Evolutionary conservation across 2,888 invertebrate species (phyloP).

Genomic region (Lithophane semibrunnea): DNA sequence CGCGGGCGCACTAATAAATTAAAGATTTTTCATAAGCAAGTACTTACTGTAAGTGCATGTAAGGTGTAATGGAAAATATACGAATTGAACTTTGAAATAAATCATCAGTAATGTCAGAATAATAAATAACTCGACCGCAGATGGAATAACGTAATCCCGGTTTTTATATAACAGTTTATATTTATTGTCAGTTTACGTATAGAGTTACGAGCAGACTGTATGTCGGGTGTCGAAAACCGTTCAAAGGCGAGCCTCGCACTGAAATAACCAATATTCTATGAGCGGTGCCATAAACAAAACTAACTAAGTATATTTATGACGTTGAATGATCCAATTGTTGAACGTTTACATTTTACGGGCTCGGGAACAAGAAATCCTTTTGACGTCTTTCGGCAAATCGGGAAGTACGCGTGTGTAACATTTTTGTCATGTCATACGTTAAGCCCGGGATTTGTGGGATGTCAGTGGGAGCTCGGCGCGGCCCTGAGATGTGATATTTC

Average conservation of each 20-base stretch:
- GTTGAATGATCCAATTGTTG: conserved; percentile 56
- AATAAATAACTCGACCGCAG: conserved; percentile 56
- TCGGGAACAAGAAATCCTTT: conserved; percentile 62
- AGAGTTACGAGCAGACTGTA: conserved; percentile 65
- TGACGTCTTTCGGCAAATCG: conserved; percentile 54
- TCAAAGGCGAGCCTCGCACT: conserved; percentile 67
- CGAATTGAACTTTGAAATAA: conserved; percentile 36
- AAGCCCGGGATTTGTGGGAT: conserved; percentile 60
- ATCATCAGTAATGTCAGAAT: conserved; percentile 33
- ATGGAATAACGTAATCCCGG: conserved; percentile 45
- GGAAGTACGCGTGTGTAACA: conserved; percentile 53
- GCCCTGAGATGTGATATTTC: conserved; percentile 34
- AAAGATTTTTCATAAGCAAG: conserved; percentile 6
- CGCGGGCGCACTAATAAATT: conserved; percentile 35
- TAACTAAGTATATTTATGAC: conserved; percentile 57
- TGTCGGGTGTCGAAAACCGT: conserved; percentile 68
- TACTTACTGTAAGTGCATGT: conserved; percentile 40
- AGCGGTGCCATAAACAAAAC: conserved; percentile 63
- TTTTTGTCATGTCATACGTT: conserved; percentile 62
- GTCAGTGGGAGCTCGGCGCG: conserved; percentile 28
- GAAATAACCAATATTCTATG: conserved; percentile 70
- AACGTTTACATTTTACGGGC: conserved; percentile 50
- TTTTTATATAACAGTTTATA: conserved; percentile 66
- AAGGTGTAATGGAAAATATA: conserved; percentile 31
- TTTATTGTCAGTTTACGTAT: conserved; percentile 67